Percentiles rank a stretch among this genome's conserved stretches.
phyloP scores from a whole-genome alignment of 2,113 vertebrate genomes.

The Rhizomys pruinosus region DNA sequence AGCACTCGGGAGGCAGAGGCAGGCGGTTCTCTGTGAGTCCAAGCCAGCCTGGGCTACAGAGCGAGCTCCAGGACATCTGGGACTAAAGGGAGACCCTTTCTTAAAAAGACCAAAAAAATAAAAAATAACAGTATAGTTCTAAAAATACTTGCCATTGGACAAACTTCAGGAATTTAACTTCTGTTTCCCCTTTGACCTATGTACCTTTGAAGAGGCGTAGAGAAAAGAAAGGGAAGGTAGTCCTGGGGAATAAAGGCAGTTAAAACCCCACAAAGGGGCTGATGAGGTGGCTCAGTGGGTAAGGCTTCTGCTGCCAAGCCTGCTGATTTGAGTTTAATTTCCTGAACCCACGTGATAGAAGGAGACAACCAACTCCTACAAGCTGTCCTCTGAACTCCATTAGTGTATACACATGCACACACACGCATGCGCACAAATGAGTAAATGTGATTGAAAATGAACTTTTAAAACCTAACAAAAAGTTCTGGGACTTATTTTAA shows the following conservation, averaged over 20 bases:
- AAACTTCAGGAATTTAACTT: background rate
- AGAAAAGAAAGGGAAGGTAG: background rate
- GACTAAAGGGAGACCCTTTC: too few species aligned
- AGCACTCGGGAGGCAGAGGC: too few species aligned
- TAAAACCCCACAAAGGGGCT: background rate
- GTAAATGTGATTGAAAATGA: background rate
- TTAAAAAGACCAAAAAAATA: too few species aligned
- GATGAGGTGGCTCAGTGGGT: background rate
- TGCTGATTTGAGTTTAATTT: background rate
- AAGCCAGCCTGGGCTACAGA: too few species aligned
- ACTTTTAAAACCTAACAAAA: background rate
- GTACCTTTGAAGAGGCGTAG: background rate
- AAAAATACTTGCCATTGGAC: constrained; percentile 4
- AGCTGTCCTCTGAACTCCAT: background rate
- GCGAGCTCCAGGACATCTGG: too few species aligned
- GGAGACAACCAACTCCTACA: background rate
- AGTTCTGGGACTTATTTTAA: background rate
- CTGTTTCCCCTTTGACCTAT: background rate
- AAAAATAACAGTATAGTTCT: background rate
- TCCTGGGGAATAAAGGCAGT: background rate
- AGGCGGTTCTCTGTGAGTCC: too few species aligned
- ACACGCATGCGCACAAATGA: background rate
- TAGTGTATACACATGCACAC: background rate
- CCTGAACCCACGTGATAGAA: background rate
- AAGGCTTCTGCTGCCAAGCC: background rate